Evolutionary conservation across 2,797 vertebrate genomes (phyloP).

Genomic region (Xerus rutilus): DNA sequence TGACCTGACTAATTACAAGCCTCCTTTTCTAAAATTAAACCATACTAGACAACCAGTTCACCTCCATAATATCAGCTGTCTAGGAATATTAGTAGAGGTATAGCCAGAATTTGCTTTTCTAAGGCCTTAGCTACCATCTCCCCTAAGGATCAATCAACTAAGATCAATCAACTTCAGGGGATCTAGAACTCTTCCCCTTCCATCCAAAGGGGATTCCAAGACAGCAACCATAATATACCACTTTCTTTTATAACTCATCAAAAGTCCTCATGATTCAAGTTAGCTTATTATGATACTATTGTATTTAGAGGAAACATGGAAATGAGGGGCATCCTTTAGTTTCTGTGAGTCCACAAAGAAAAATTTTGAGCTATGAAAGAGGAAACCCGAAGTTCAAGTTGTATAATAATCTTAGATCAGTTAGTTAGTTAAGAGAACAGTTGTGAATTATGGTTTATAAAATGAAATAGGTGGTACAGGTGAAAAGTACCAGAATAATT

Average conservation of each 20-base stretch:
- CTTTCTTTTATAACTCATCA: not conserved
- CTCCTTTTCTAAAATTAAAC: constrained; percentile 89
- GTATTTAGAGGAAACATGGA: not conserved
- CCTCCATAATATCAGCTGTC: constrained; percentile 71
- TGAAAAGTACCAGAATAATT: not conserved
- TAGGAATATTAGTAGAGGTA: not conserved
- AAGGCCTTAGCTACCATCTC: not conserved
- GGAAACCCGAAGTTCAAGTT: not conserved
- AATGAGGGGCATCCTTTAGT: not conserved
- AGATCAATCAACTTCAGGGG: not conserved
- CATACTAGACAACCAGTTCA: constrained; percentile 82
- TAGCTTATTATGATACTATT: not conserved
- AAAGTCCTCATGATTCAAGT: not conserved
- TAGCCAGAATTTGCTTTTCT: not conserved
- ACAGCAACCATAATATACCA: not conserved
- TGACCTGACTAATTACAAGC: constrained; percentile 90
- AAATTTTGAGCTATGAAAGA: not conserved
- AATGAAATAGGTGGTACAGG: not conserved
- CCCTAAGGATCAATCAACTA: not conserved
- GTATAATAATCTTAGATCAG: not conserved
- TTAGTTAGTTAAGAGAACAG: not conserved
- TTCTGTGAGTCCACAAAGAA: not conserved
- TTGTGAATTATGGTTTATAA: not conserved
- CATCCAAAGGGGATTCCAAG: not conserved
- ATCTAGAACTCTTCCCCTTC: not conserved